A percentile compares a stretch with the other conserved stretches of the same genome.
Conservation (phyloP, 1,140 invertebrate species). For the Drosophila kurseongensis region DNA sequence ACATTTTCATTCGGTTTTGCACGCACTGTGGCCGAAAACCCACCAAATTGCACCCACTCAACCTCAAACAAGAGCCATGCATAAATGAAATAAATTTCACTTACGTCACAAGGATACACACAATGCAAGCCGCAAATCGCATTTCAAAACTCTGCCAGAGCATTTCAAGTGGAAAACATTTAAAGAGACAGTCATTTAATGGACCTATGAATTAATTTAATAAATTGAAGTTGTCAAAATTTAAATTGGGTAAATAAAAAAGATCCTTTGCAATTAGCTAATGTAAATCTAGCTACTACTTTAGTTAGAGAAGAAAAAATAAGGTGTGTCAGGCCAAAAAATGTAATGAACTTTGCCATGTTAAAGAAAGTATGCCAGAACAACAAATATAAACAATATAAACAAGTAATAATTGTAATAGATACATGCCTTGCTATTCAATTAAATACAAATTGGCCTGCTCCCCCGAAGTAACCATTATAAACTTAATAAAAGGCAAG, state of each 20-base stretch:
- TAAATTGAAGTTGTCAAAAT: background rate
- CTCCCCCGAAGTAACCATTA: background rate
- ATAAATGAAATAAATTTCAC: slow-evolving; percentile 35
- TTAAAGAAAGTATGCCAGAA: no score
- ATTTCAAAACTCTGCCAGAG: slow-evolving; percentile 14
- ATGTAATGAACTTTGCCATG: no score
- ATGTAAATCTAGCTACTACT: no score
- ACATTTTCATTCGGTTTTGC: slow-evolving; percentile 33
- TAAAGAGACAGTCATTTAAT: background rate
- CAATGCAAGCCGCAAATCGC: slow-evolving; percentile 3
- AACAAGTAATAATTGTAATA: no score
- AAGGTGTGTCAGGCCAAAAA: no score
- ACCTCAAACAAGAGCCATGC: slow-evolving; percentile 23
- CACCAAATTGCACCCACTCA: slow-evolving; percentile 33
- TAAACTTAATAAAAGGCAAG: background rate
- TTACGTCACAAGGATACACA: slow-evolving; percentile 4
- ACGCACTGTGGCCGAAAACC: slow-evolving; percentile 19
- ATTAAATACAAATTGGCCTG: no score
- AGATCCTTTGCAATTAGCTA: no score
- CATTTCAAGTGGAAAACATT: slow-evolving; percentile 22
- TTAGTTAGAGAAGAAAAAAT: no score
- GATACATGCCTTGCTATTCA: no score
- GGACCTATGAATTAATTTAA: slow-evolving; percentile 30
- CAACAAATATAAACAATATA: no score
- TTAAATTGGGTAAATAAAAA: no score